Evolutionary conservation across 2,113 vertebrate species (phyloP).

Genomic region (Clinocottus analis): DNA sequence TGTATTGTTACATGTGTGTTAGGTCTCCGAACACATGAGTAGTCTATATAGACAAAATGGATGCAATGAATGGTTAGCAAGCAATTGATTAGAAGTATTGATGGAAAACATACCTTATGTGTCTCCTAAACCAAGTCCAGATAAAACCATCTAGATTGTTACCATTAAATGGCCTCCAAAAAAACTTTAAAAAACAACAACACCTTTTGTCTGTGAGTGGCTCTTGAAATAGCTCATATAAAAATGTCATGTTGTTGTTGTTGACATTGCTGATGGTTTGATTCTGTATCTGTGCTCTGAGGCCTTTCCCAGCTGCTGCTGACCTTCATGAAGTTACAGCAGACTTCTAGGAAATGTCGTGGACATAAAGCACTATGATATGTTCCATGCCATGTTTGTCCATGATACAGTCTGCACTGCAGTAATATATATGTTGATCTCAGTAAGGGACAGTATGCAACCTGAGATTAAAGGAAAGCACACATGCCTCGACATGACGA

Average conservation of each 20-base stretch:
- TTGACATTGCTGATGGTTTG: not conserved
- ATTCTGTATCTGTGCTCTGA: not conserved
- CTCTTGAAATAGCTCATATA: not conserved
- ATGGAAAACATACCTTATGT: not conserved
- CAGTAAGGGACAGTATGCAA: not conserved
- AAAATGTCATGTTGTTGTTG: not conserved
- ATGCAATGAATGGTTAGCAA: not conserved
- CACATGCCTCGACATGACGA: not conserved
- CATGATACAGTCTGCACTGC: not conserved
- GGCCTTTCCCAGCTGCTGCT: slow-evolving; percentile 44
- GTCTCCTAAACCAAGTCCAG: not conserved
- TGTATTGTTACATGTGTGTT: not conserved
- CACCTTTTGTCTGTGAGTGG: not conserved
- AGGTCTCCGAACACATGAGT: not conserved
- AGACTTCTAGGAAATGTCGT: slow-evolving; percentile 42
- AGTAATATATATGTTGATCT: not conserved
- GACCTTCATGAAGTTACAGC: slow-evolving; percentile 15
- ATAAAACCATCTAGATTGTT: not conserved
- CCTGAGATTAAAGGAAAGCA: not conserved
- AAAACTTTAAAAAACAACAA: no score
- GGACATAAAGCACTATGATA: not conserved
- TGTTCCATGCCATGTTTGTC: not conserved
- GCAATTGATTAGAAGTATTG: not conserved
- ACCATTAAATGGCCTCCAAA: not conserved
- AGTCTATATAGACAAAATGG: not conserved